These are phyloP conservation scores for Drosophila teissieri DNA, from an alignment of 1,140 invertebrate species.

Conservation along the genomic window DNA sequence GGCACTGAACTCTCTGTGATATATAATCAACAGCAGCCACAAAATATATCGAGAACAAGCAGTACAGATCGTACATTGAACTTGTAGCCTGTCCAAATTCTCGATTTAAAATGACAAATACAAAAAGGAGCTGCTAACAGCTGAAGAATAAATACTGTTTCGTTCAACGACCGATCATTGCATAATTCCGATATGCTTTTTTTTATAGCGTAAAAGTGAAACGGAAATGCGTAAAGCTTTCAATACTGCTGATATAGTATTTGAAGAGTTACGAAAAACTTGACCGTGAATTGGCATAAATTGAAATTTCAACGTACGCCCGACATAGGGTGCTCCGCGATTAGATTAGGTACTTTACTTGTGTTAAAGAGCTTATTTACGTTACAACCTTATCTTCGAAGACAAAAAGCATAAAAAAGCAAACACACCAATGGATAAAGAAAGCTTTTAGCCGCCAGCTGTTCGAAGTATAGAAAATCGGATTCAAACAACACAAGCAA, in stretches of 20 bases:
- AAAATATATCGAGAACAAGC: slow-evolving; percentile 21
- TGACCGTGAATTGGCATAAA: slow-evolving; percentile 75
- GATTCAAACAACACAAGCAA: slow-evolving; percentile 14
- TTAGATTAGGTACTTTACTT: slow-evolving; percentile 51
- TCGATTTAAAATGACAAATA: slow-evolving; percentile 24
- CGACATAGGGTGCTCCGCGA: slow-evolving; percentile 27
- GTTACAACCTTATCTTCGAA: slow-evolving; percentile 55
- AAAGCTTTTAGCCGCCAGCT: slow-evolving; percentile 43
- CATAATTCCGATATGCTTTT: slow-evolving; percentile 56
- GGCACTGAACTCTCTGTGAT: slow-evolving; percentile 26
- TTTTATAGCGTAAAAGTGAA: slow-evolving; percentile 33
- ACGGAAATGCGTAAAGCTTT: slow-evolving; percentile 60
- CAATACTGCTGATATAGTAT: slow-evolving; percentile 3
- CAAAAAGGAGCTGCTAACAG: slow-evolving; percentile 27
- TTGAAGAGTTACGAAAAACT: slow-evolving; percentile 46
- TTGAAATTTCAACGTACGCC: slow-evolving; percentile 42
- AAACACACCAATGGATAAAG: slow-evolving; percentile 34
- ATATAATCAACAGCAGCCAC: slow-evolving; percentile 1
- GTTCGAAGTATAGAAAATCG: slow-evolving; percentile 29
- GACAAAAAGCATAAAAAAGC: slow-evolving; percentile 30
- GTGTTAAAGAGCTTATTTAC: slow-evolving; percentile 27
- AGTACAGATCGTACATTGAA: slow-evolving; percentile 39
- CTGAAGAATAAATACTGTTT: slow-evolving; percentile 4
- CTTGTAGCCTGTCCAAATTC: slow-evolving; percentile 35
- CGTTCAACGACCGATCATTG: slow-evolving; percentile 73